These are phyloP conservation scores for Eira barbara DNA, from an alignment of 2,113 vertebrate genomes.

Conservation along the genomic window DNA sequence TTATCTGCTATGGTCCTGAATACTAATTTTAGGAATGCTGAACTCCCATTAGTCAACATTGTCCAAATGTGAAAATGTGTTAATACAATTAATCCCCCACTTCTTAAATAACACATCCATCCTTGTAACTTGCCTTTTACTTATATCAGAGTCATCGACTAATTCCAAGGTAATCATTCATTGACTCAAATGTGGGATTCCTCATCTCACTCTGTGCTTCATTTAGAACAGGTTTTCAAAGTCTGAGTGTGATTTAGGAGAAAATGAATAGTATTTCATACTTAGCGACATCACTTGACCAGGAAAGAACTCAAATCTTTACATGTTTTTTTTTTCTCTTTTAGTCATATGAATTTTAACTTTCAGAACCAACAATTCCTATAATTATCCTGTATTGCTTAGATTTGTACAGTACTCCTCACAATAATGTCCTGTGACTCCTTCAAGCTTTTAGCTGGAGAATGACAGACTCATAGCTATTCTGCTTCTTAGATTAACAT, in stretches of 20 bases:
- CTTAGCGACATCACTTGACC: not conserved
- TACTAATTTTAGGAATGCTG: constrained; percentile 72
- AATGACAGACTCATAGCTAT: constrained; percentile 59
- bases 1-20: constrained; percentile 71
- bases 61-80: constrained; percentile 74
- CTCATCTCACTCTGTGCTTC: constrained; percentile 5
- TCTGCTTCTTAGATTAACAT: constrained; percentile 74
- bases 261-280: constrained; percentile 10
- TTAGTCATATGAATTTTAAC: constrained; percentile 32
- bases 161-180: constrained; percentile 11
- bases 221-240: not conserved
- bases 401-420: constrained; percentile 38
- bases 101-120: constrained; percentile 70
- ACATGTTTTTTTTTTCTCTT: not conserved
- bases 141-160: not conserved
- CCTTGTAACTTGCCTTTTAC: constrained; percentile 2
- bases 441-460: constrained; percentile 35
- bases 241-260: not conserved
- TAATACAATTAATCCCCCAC: constrained; percentile 62
- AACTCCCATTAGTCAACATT: constrained; percentile 71
- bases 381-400: constrained; percentile 63
- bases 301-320: constrained; percentile 17
- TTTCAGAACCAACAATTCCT: constrained; percentile 54
- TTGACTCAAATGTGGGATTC: constrained; percentile 28
- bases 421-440: constrained; percentile 49